A percentile compares a stretch with the other conserved stretches of the same genome.
Conservation (phyloP, 2,888 invertebrate species). For the Dimorphilus gyrociliatus region DNA sequence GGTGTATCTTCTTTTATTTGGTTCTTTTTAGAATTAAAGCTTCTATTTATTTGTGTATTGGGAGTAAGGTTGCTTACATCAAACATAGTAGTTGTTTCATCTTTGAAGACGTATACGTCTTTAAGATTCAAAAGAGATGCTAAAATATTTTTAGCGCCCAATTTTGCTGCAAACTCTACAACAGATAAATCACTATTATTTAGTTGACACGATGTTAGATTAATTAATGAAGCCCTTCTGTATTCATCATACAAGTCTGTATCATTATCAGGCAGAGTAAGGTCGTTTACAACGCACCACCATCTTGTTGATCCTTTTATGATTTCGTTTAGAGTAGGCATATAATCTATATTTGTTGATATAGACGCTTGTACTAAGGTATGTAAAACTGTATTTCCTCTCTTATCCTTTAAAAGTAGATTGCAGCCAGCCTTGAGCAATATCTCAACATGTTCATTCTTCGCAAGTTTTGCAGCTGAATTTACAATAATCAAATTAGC, state of each 20-base stretch:
- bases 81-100: slow-evolving; percentile 9
- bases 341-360: too few relatives aligned
- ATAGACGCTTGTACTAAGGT: slow-evolving; percentile 15
- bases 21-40: background rate
- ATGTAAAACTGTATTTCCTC: slow-evolving; percentile 27
- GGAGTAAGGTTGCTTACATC: slow-evolving; percentile 20
- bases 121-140: slow-evolving; percentile 17
- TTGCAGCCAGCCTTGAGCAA: slow-evolving; percentile 20
- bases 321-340: too few relatives aligned
- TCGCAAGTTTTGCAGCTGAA: too few relatives aligned
- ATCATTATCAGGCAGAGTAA: slow-evolving; percentile 16
- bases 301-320: slow-evolving; percentile 16
- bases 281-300: slow-evolving; percentile 20
- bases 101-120: slow-evolving; percentile 17
- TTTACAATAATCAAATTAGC: too few relatives aligned
- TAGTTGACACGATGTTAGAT: slow-evolving; percentile 15
- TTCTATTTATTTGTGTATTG: too few relatives aligned
- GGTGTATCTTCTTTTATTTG: background rate
- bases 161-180: slow-evolving; percentile 17
- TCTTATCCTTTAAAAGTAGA: slow-evolving; percentile 13
- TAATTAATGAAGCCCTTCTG: slow-evolving; percentile 15
- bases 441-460: slow-evolving; percentile 10
- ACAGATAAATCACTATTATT: slow-evolving; percentile 21
- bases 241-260: slow-evolving; percentile 9
- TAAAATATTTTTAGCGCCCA: slow-evolving; percentile 19